These are phyloP conservation scores for Plutella xylostella DNA, from an alignment of 2,888 invertebrate species.

Conservation along the genomic window DNA sequence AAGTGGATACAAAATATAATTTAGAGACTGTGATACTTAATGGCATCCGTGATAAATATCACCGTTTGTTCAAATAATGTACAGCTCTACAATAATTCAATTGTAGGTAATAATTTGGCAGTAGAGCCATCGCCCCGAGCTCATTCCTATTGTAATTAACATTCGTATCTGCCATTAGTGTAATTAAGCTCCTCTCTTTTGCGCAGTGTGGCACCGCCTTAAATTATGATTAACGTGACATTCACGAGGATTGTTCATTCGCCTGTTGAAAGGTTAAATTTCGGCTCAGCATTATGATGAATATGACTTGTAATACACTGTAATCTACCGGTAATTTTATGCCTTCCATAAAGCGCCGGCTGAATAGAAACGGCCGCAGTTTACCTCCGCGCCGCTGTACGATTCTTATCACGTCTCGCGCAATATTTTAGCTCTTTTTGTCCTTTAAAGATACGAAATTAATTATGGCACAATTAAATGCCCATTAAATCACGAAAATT, in stretches of 20 bases:
- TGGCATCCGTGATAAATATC: no score
- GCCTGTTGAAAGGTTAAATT: background rate
- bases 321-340: background rate
- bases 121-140: constrained; percentile 42
- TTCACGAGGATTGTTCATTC: background rate
- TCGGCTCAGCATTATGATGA: background rate
- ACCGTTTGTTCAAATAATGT: no score
- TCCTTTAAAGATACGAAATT: constrained; percentile 45
- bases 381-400: no score
- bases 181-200: constrained; percentile 76
- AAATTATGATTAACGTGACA: constrained; percentile 12
- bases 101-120: no score
- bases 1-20: no score
- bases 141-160: constrained; percentile 75
- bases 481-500: constrained; percentile 67
- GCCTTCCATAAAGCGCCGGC: no score
- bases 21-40: no score
- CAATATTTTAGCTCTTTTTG: background rate
- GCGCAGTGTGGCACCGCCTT: constrained; percentile 6
- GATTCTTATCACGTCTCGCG: background rate
- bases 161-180: constrained; percentile 81
- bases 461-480: constrained; percentile 62
- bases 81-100: no score
- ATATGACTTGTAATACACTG: background rate
- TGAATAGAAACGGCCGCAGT: no score